These are phyloP conservation scores for Sphaerodactylus townsendi DNA, from an alignment of 2,113 vertebrate genomes.

Conservation along the genomic window DNA sequence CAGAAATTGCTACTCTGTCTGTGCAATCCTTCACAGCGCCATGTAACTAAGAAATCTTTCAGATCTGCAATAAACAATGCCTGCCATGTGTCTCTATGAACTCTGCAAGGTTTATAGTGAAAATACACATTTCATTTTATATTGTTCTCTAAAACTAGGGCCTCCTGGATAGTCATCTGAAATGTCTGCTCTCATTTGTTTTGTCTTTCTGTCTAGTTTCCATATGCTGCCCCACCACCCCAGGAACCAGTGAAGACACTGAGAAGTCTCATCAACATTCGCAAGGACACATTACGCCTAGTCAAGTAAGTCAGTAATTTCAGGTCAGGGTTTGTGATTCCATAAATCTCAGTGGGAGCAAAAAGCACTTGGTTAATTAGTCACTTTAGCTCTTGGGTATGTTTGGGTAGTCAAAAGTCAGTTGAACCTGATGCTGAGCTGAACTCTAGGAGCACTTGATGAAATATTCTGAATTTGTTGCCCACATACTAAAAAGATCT, in stretches of 20 bases:
- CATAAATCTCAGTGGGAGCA: not conserved
- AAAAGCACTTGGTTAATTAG: not conserved
- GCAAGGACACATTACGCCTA: conserved; percentile 94
- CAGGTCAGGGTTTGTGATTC: not conserved
- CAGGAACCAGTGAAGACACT: conserved; percentile 97
- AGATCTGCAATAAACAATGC: too few relatives aligned
- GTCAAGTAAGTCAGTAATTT: conserved; percentile 80
- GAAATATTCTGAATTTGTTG: not conserved
- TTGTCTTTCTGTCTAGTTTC: conserved; percentile 81
- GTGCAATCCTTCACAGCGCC: not conserved
- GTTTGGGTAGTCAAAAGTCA: not conserved
- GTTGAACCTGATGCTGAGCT: not conserved
- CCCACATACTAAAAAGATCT: not conserved
- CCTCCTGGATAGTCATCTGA: not conserved
- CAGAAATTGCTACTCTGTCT: not conserved
- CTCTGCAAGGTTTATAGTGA: not conserved
- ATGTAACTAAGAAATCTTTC: too few relatives aligned
- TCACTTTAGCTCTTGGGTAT: not conserved
- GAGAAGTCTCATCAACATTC: conserved; percentile 95
- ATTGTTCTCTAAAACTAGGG: not conserved
- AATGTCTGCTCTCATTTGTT: conserved; percentile 33
- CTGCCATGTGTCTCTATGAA: not conserved
- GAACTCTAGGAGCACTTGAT: not conserved
- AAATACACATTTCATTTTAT: not conserved
- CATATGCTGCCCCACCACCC: conserved; percentile 94